phyloP scores from a whole-genome alignment of 2,888 invertebrate species.

The Drosophila mimetica region DNA sequence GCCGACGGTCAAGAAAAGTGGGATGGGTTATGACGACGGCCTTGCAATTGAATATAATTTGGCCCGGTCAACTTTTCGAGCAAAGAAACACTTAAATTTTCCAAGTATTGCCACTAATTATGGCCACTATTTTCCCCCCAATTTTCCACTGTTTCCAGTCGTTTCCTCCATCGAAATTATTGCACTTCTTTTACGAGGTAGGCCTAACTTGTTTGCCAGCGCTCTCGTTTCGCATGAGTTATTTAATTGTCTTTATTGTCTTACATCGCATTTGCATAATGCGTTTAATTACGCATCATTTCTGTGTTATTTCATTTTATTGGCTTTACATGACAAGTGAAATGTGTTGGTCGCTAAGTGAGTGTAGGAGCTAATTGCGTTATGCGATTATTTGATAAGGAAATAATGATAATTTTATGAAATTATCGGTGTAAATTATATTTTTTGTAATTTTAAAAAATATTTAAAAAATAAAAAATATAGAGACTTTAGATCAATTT shows the following conservation, averaged over 20 bases:
- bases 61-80: background rate
- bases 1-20: constrained; percentile 39
- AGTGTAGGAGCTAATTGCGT: constrained; percentile 2
- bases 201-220: constrained; percentile 18
- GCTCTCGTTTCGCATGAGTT: constrained; percentile 31
- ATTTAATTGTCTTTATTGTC: constrained; percentile 32
- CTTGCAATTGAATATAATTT: constrained; percentile 35
- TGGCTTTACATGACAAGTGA: constrained; percentile 38
- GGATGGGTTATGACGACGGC: constrained; percentile 17
- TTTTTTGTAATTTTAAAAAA: background rate
- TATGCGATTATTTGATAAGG: constrained; percentile 17
- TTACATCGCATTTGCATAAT: constrained; percentile 43
- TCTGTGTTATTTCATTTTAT: constrained; percentile 33
- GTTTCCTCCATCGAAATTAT: background rate
- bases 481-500: too few relatives aligned
- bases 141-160: constrained; percentile 3
- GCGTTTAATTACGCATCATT: constrained; percentile 44
- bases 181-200: constrained; percentile 1
- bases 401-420: constrained; percentile 1
- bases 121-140: constrained; percentile 1
- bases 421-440: background rate
- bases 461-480: too few relatives aligned
- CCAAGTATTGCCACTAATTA: constrained; percentile 3
- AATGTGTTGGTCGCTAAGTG: constrained; percentile 24
- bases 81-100: constrained; percentile 7